Percentiles rank a stretch among this genome's conserved stretches.
Conservation (phyloP, 2,888 invertebrate species). For the Carterocephalus palaemon region DNA sequence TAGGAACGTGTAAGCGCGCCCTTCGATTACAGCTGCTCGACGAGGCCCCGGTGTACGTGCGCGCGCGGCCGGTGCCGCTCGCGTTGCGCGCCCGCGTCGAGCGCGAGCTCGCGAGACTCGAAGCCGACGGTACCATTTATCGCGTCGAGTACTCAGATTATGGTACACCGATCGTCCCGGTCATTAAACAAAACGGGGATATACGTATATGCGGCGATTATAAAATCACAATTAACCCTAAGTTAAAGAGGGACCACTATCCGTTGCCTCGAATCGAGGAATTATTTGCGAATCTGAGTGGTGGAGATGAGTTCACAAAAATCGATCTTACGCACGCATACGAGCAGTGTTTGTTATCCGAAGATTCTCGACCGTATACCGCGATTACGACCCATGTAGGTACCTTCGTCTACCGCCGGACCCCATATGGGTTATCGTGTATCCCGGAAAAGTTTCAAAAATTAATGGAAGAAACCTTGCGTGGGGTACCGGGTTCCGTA, state of each 20-base stretch:
- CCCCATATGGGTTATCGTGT: constrained; percentile 23
- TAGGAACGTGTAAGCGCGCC: constrained; percentile 20
- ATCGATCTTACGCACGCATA: constrained; percentile 11
- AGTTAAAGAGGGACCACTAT: constrained; percentile 28
- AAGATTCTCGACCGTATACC: constrained; percentile 25
- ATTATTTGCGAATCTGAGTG: constrained; percentile 1
- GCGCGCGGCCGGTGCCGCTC: constrained; percentile 24
- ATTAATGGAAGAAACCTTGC: constrained; percentile 27
- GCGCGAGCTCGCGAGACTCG: constrained; percentile 29
- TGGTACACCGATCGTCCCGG: constrained; percentile 35
- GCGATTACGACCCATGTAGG: constrained; percentile 29
- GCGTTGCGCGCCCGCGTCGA: constrained; percentile 27
- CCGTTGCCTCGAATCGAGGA: constrained; percentile 4
- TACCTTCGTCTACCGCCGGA: constrained; percentile 24
- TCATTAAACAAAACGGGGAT: constrained; percentile 30
- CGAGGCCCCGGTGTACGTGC: constrained; percentile 20
- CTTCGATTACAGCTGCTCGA: constrained; percentile 21
- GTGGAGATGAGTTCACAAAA: constrained; percentile 14
- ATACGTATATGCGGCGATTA: constrained; percentile 33
- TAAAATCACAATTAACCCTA: constrained; percentile 32
- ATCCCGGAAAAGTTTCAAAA: constrained; percentile 27
- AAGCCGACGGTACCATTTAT: constrained; percentile 31
- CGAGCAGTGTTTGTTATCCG: constrained; percentile 7
- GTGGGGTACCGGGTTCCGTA: constrained; percentile 25
- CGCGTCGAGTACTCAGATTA: constrained; percentile 32